phyloP scores from a whole-genome alignment of 1,140 invertebrate genomes.

The Acromyrmex heyeri region DNA sequence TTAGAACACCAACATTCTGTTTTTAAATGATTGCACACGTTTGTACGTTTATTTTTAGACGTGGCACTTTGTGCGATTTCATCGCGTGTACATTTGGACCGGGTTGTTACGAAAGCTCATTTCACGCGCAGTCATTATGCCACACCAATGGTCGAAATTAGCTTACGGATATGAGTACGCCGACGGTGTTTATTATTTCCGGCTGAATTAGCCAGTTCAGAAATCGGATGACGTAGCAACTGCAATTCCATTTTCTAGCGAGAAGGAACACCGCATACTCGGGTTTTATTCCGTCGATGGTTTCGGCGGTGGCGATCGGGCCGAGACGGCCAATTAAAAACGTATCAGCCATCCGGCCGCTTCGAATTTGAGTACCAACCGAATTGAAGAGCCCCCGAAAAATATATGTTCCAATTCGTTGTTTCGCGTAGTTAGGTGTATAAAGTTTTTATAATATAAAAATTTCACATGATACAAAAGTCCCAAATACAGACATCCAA shows the following conservation, averaged over 20 bases:
- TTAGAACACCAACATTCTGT: no score
- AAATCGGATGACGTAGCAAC: conserved; percentile 37
- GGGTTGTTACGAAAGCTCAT: conserved; percentile 53
- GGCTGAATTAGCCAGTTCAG: conserved; percentile 46
- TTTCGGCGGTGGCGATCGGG: conserved; percentile 50
- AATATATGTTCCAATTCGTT: conserved; percentile 11
- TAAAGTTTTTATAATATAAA: neutral
- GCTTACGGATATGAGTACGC: conserved; percentile 22
- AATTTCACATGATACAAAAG: neutral
- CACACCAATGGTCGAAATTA: conserved; percentile 46
- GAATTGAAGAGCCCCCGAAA: conserved; percentile 34
- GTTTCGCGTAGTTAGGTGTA: neutral
- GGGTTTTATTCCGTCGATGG: conserved; percentile 51
- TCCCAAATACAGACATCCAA: neutral
- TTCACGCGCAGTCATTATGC: conserved; percentile 36
- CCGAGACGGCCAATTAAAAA: conserved; percentile 65
- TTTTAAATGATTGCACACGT: neutral
- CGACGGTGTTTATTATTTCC: conserved; percentile 60
- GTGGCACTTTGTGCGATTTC: neutral
- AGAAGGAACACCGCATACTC: conserved; percentile 29
- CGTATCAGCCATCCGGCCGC: conserved; percentile 44
- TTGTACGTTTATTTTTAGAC: neutral
- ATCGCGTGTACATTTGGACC: conserved; percentile 1
- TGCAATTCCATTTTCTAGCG: conserved; percentile 56
- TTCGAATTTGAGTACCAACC: conserved; percentile 37